Conservation (phyloP, 2,113 vertebrate species). For the Tympanuchus pallidicinctus region DNA sequence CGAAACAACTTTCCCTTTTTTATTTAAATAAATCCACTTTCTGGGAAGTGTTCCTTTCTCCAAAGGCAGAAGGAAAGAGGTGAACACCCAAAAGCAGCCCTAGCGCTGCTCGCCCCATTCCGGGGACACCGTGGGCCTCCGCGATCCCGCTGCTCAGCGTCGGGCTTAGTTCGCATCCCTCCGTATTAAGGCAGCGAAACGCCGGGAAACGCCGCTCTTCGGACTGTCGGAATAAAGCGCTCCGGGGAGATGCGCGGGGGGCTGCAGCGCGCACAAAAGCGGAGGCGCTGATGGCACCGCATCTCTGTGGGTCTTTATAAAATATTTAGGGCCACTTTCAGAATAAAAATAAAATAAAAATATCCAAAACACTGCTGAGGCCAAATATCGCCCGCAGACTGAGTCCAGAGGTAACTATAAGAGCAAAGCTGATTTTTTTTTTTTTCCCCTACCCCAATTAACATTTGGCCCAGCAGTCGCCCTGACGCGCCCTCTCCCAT, state of each 20-base stretch:
- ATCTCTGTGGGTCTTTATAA: fast-evolving
- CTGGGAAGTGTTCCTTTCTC: neutral
- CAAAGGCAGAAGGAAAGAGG: neutral
- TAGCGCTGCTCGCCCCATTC: neutral
- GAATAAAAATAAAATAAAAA: neutral
- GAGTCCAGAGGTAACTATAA: neutral
- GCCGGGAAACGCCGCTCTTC: neutral
- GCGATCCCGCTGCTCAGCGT: too few relatives aligned
- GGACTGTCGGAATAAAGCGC: fast-evolving
- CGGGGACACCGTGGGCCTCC: too few relatives aligned
- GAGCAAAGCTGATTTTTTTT: too few relatives aligned
- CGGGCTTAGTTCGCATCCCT: neutral
- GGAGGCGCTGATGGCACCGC: neutral
- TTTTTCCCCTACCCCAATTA: fast-evolving
- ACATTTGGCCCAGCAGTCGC: neutral
- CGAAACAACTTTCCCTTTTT: neutral
- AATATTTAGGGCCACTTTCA: neutral
- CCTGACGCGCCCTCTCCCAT: neutral
- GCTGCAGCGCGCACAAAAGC: neutral
- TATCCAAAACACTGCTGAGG: neutral
- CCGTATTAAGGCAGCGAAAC: neutral
- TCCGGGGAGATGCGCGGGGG: fast-evolving
- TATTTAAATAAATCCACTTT: neutral
- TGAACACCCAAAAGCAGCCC: neutral
- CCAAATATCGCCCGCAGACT: neutral